Evolutionary conservation across 2,113 vertebrate genomes (phyloP).

Genomic region (Ptyas mucosa): DNA sequence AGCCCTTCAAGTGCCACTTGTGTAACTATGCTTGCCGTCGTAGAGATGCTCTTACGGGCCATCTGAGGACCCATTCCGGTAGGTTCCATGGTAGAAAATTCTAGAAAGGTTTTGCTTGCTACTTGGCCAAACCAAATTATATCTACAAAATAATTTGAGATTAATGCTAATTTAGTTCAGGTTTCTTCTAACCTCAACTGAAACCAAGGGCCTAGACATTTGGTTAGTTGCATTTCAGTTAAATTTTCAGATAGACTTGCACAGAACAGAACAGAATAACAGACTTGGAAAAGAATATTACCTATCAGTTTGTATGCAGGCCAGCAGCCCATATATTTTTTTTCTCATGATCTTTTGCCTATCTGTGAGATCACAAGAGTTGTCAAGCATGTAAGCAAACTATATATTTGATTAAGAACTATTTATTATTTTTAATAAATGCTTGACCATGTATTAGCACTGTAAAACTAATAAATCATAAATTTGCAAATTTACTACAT

Average conservation of each 20-base stretch:
- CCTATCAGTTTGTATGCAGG: not conserved
- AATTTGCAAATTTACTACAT: not conserved
- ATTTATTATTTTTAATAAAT: not conserved
- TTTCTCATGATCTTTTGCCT: not conserved
- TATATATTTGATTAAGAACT: not conserved
- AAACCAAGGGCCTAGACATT: not conserved
- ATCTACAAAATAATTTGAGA: not conserved
- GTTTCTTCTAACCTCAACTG: not conserved
- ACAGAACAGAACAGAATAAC: not conserved
- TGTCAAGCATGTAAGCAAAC: not conserved
- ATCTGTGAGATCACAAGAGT: not conserved
- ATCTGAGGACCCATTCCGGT: constrained; percentile 97
- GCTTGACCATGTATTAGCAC: not conserved
- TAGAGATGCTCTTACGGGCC: constrained; percentile 93
- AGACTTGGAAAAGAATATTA: not conserved
- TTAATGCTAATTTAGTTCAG: not conserved
- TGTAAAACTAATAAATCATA: not conserved
- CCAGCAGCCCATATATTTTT: not conserved
- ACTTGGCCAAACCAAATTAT: not conserved
- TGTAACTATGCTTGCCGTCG: constrained; percentile 97
- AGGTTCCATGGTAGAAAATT: constrained; percentile 46
- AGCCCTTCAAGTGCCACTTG: constrained; percentile 98
- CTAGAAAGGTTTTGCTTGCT: not conserved
- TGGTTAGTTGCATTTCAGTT: not conserved
- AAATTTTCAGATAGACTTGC: not conserved